A percentile compares a stretch with the other conserved stretches of the same genome.
Conservation (phyloP, 2,888 invertebrate genomes). For the Caenorhabditis imperialis region DNA sequence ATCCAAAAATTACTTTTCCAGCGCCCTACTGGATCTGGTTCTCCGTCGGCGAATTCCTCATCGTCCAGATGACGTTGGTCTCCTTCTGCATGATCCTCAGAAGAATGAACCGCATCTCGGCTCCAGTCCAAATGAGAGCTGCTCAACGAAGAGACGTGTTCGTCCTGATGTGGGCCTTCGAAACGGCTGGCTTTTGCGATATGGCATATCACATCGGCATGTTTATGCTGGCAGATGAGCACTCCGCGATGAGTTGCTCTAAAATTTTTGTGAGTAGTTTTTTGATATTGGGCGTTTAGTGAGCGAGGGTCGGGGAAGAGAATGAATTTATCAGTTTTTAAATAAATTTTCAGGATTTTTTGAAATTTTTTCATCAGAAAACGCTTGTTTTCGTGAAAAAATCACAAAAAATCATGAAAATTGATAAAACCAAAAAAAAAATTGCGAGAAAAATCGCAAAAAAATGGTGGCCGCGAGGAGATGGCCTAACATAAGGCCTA, state of each 20-base stretch:
- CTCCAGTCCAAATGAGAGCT: conserved; percentile 57
- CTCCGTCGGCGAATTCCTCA: conserved; percentile 63
- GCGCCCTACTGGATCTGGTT: conserved; percentile 71
- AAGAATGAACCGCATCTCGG: conserved; percentile 65
- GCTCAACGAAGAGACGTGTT: conserved; percentile 58
- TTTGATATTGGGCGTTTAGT: background rate
- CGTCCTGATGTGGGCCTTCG: conserved; percentile 63
- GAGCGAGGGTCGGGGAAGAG: too few relatives aligned
- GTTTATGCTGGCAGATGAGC: conserved; percentile 62
- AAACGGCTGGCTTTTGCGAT: conserved; percentile 63
- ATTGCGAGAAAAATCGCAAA: too few relatives aligned
- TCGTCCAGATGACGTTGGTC: conserved; percentile 66
- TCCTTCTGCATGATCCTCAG: conserved; percentile 64
- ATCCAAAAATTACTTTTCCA: conserved; percentile 23
- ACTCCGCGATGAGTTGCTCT: conserved; percentile 58
- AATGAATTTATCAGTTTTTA: too few relatives aligned
- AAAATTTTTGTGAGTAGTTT: conserved; percentile 64
- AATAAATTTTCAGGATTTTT: too few relatives aligned
- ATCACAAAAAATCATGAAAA: background rate
- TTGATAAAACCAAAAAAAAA: background rate
- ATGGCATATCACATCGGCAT: conserved; percentile 64
- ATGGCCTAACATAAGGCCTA: too few relatives aligned
- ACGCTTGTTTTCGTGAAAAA: too few relatives aligned
- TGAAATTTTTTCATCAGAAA: conserved; percentile 4
- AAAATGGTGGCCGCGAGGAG: too few relatives aligned